Conservation (phyloP, 1,140 invertebrate genomes). For the Diprion similis region DNA sequence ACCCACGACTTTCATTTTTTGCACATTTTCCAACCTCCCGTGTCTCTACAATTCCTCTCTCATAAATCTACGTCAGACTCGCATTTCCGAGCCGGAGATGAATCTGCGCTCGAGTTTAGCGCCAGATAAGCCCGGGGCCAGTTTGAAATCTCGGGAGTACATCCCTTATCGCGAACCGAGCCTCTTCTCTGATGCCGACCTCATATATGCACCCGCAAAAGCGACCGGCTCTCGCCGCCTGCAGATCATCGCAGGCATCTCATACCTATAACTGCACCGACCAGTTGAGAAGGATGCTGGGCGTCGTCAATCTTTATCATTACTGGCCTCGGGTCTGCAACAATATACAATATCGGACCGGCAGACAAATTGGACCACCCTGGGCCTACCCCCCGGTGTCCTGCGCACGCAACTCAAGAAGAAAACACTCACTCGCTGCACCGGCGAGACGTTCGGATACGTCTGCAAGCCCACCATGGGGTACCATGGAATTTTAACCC, state of each 20-base stretch:
- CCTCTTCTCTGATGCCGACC: too few relatives aligned
- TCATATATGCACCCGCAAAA: too few relatives aligned
- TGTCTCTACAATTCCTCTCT: background rate
- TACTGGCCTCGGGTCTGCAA: constrained; percentile 2
- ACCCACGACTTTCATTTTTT: background rate
- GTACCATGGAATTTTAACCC: background rate
- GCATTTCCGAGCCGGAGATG: background rate
- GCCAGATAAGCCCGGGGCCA: background rate
- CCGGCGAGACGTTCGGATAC: background rate
- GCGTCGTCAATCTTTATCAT: constrained; percentile 4
- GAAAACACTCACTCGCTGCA: background rate
- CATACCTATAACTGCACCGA: background rate
- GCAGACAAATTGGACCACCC: constrained; percentile 63
- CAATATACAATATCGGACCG: constrained; percentile 51
- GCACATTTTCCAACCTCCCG: background rate
- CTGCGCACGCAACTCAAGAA: constrained; percentile 31
- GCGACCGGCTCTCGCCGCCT: too few relatives aligned
- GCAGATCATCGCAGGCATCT: too few relatives aligned
- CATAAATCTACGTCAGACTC: background rate
- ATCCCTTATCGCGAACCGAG: background rate
- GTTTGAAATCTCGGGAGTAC: background rate
- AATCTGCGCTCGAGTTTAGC: background rate
- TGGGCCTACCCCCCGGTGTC: constrained; percentile 43
- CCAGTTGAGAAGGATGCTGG: background rate
- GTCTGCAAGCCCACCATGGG: background rate